Evolutionary conservation across 2,888 invertebrate species (phyloP), one percentile per base, ranked within the genome.

Genomic region (Apamea anceps): DNA sequence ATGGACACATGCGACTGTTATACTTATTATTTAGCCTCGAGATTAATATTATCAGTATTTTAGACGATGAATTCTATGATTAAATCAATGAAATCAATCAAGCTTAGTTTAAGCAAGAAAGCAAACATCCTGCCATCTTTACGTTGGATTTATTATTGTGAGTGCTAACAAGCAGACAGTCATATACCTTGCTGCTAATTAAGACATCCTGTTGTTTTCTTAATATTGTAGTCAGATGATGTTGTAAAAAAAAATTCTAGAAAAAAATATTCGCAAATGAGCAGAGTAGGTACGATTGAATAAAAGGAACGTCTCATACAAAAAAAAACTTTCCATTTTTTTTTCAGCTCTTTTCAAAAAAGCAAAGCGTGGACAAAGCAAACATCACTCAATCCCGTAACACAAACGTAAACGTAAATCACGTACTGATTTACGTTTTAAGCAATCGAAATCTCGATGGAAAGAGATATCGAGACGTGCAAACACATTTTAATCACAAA

Each of bases 401-500:
- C 65, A 21, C 12, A 60, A 32, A 73, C 42, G 13, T 18, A 63
- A 54, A 74, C 63, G 13, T 71, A 76, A 45, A 62, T 68, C 15
- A 62, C n/a, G n/a, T n/a, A n/a, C n/a, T n/a, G n/a, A n/a, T n/a
- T n/a, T 63, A 60, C 32, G 71, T 65, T n/a, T n/a, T 67, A 60
- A 42, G 72, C 65, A 72, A 79, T 80, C 63, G 63, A 75, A 81
- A 82, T 80, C 76, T 66, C 66, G 25, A 73, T 28, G 60, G 74
- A 79, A 87, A 80, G 32, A 72, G 80, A 88, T 84, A 90, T 83
- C 78, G 75, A 89, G 66, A 84, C 80, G 85, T 87, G 80, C 86
- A 80, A 87, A 90, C 87, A 91, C 86, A 89, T 87, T 91, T 91
- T 85, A 89, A 90, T 91, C 89, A 88, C 85, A 88, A 88, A 90